Evolutionary conservation across 2,797 vertebrate genomes (phyloP), one percentile per base, ranked within the genome.

Genomic region (Odontamblyopus rebecca): DNA sequence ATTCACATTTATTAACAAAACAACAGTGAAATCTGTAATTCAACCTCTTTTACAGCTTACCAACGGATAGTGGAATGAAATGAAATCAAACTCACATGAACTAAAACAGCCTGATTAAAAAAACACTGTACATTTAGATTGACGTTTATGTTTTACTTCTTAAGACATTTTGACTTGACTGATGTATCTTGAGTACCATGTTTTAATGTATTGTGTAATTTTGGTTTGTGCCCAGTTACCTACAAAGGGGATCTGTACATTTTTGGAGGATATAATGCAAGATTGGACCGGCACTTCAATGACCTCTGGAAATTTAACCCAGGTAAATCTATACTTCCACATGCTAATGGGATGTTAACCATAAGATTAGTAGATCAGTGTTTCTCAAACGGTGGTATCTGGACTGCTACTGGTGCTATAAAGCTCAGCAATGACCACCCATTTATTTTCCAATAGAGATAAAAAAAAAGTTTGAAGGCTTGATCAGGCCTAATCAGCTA

Each of bases 251-350:
- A 99, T 70, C 89, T 99, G 0, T 99, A 98, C 77, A 96, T 99
- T 73, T 99, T 99, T 82, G 98, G 98, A 74, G 98, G 98, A 72
- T 99, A 99, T 89, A 99, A 99, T 1, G 96, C 98, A n/a, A 95
- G 95, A 54, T 86, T 98, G 84, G 98, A 99, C 88, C 94, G 95
- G 67, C 98, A 99, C 88, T 99, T 99, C 92, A 98, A 97, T 0
- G 98, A 99, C 76, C 96, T 99, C 68, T 99, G 98, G 98, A 98
- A 97, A 90, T 99, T 98, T 87, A 98, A 95, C 80, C 97, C 98
- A 93, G 98, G 98, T 98, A 92, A 92, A 32, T 19, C 8, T 12
- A 35, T 18, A 44, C 61, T 44, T 59, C 26, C 26, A 27, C 53
- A 23, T 54, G 2, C 19, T 23, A 54, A 3, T 5, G n/a, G 23